phyloP scores from a whole-genome alignment of 2,797 vertebrate genomes.

The Parambassis ranga region DNA sequence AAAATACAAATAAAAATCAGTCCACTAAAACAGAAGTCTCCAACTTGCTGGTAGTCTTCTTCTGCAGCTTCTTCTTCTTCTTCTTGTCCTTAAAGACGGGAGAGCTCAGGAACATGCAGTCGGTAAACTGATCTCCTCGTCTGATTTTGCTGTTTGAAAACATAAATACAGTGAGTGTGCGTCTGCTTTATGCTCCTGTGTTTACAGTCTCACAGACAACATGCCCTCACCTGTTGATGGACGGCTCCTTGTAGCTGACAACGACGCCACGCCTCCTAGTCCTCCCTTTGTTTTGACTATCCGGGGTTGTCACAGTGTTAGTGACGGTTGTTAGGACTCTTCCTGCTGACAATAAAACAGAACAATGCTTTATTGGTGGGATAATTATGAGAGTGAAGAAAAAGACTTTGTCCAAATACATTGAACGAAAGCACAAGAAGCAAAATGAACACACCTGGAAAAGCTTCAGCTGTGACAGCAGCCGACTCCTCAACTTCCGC shows the following conservation, averaged over 20 bases:
- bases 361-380: no score
- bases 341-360: conserved; percentile 29
- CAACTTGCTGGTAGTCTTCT: not conserved
- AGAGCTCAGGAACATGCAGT: conserved; percentile 73
- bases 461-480: not conserved
- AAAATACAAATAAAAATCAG: not conserved
- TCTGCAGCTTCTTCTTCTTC: conserved; percentile 44
- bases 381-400: no score
- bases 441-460: conserved; percentile 74
- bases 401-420: no score
- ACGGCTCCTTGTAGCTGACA: conserved; percentile 78
- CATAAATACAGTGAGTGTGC: not conserved
- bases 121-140: conserved; percentile 77
- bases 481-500: conserved; percentile 18
- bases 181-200: not conserved
- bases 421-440: no score
- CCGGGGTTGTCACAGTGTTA: conserved; percentile 57
- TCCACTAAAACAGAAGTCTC: not conserved
- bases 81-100: conserved; percentile 68
- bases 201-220: not conserved
- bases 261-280: conserved; percentile 42
- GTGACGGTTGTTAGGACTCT: conserved; percentile 67
- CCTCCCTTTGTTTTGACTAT: conserved; percentile 15
- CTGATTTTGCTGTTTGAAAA: conserved; percentile 77
- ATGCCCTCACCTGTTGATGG: conserved; percentile 69